phyloP scores from a whole-genome alignment of 2,888 invertebrate genomes.

The Schizotus pectinicornis region DNA sequence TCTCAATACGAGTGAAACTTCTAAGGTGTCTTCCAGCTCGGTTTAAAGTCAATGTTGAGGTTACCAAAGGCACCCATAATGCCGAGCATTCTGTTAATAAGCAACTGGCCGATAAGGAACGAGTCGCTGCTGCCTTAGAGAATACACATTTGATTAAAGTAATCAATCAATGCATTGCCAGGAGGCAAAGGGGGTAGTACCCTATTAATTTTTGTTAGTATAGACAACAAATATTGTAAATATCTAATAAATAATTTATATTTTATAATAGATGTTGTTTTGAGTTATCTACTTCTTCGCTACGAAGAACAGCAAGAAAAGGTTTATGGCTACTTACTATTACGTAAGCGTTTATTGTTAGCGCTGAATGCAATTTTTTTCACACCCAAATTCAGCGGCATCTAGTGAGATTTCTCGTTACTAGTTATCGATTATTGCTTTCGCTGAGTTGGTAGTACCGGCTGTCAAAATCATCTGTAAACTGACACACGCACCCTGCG shows the following conservation, averaged over 20 bases:
- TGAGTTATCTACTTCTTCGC: no score
- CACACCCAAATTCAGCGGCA: no score
- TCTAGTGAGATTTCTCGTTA: no score
- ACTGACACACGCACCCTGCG: conserved; percentile 18
- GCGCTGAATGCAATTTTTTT: no score
- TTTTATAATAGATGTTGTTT: background rate
- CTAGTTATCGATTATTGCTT: no score
- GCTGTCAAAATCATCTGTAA: conserved; percentile 36
- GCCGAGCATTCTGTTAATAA: conserved; percentile 95
- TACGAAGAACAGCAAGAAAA: no score
- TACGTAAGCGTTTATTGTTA: no score
- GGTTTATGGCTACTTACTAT: no score
- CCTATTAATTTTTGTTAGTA: background rate
- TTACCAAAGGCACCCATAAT: conserved; percentile 90
- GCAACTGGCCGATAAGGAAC: conserved; percentile 96
- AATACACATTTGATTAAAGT: conserved; percentile 90
- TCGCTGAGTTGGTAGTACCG: no score
- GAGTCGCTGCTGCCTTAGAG: conserved; percentile 96
- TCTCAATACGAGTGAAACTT: conserved; percentile 92
- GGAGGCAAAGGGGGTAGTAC: conserved; percentile 35
- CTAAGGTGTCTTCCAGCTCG: conserved; percentile 81
- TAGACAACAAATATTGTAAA: background rate
- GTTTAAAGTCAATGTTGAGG: conserved; percentile 86
- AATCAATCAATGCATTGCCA: conserved; percentile 87
- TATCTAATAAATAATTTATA: no score